Percentiles rank a stretch among this genome's conserved stretches.
These are phyloP conservation scores for Coendou prehensilis DNA, from an alignment of 2,797 vertebrate species.

Conservation along the genomic window DNA sequence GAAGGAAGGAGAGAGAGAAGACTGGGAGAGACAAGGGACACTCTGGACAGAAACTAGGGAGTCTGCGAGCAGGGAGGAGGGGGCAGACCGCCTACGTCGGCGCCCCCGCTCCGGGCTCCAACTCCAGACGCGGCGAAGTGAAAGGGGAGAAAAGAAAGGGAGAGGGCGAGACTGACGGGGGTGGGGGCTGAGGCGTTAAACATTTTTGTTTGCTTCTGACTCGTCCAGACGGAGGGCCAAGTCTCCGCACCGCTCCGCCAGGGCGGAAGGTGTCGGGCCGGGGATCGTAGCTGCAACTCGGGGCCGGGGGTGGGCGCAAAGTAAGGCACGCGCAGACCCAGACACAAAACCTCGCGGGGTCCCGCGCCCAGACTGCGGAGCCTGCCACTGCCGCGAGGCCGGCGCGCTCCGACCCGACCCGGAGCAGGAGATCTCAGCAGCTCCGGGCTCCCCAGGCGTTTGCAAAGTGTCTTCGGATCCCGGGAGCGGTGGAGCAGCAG, in stretches of 20 bases:
- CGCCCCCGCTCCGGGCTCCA: conserved; percentile 85
- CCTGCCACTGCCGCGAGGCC: not conserved
- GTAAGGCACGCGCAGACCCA: conserved; percentile 13
- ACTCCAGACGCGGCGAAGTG: conserved; percentile 82
- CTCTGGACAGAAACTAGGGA: conserved; percentile 74
- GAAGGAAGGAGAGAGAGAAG: not conserved
- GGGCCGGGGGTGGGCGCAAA: not conserved
- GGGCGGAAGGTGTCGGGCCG: conserved; percentile 45
- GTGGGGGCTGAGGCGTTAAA: conserved; percentile 82
- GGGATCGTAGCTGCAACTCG: not conserved
- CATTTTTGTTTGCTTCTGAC: conserved; percentile 76
- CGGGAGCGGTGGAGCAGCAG: not conserved
- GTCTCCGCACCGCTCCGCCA: conserved; percentile 47
- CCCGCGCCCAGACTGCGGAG: conserved; percentile 28
- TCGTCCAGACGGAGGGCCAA: conserved; percentile 46
- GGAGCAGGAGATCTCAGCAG: not conserved
- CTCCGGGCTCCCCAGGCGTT: not conserved
- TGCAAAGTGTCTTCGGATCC: conserved; percentile 63
- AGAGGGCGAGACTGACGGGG: conserved; percentile 60
- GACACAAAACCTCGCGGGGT: conserved; percentile 65
- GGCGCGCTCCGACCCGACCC: not conserved
- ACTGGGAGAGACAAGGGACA: not conserved
- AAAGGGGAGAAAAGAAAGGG: conserved; percentile 82
- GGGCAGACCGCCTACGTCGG: conserved; percentile 89
- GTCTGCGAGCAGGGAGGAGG: conserved; percentile 54